Evolutionary conservation across 2,113 vertebrate genomes (phyloP), one percentile per base, ranked within the genome.

Genomic region (Datnioides undecimradiatus): DNA sequence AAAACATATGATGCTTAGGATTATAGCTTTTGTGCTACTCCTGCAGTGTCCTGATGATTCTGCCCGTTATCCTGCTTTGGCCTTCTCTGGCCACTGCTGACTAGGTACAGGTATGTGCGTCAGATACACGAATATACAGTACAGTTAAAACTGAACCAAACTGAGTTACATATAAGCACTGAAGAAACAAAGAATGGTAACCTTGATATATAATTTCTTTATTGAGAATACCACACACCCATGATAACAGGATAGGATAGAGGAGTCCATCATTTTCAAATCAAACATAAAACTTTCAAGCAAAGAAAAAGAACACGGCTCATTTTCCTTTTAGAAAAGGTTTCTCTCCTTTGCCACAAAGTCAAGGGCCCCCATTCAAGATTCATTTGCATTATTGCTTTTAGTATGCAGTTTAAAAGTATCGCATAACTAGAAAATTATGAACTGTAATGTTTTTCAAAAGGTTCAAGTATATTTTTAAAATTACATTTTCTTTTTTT

Each of bases 161-260:
- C 21, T 2, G 21, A 1, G 9, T 43, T 38, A 40, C 25, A 48
- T 59, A n/a, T 9, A 57, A 40, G 6, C 46, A 12, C 74, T 69
- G 60, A 77, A 77, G 60, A 54, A 70, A 84, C 16, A 68, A 81
- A 46, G 0, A 82, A 10, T 54, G 23, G 55, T 69, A 19, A 45
- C 14, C 55, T 86, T 75, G 36, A 87, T 89, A 85, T 79, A 79
- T 88, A 58, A 91, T 91, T 68, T 67, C 78, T 95, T 95, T 95
- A 95, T 94, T 95, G 84, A 91, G 84, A 94, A 90, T 91, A 87
- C 87, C 91, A 90, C 92, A 93, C 88, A 91, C 79, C 87, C 81
- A 80, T 89, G 78, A 87, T 89, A 86, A 73, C 77, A 85, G 82
- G 54, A 86, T 76, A 76, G 59, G 74, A 85, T 89, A 75, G 73